Base-by-base conservation (phyloP, 2,113 vertebrate species). In the Myotis yumanensis region DNA sequence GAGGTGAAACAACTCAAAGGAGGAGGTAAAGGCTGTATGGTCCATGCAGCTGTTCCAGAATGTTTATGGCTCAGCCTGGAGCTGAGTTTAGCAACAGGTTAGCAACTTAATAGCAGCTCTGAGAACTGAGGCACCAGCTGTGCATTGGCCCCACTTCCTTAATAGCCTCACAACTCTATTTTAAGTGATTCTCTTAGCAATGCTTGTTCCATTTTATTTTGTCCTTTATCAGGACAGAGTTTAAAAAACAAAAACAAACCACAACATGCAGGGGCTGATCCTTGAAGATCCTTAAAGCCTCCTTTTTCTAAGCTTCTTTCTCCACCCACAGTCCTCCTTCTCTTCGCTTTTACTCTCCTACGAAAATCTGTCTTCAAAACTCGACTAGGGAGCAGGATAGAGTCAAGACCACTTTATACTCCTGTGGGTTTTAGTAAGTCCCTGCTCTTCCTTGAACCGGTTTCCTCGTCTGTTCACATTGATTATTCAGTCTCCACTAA, bases 341-440 rank as follows among this genome's bases (percentile, higher is more conserved):
- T 81, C 46, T 46, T 71, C 3, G 5, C 48, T 93, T 79, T 62
- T 52, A 46, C 35, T 66, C 0, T 82, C 28, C 59, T 82, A 4
- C 90, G 72, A 89, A 95, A 80, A 86, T 54, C 69, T 86, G 48
- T 88, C 35, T 64, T 89, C 25, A 96, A 43, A 95, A 54, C 18
- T 66, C 20, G 17, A 35, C 7, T n/a, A 22, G 43, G 43, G 90
- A 57, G 43, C 37, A 43, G 66, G 51, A 89, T 32, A 16, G 30
- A 7, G 28, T 72, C 18, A 40, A 82, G 12, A 10, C 43, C n/a
- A 28, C 20, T 64, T 59, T 32, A 30, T 16, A 66, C 15, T 22
- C 23, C 46, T 40, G 17, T 72, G 17, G 35, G 52, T 91, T 86
- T 80, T 3, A 68, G 7, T 30, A 35, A 71, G 12, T 43, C 3